Base-by-base conservation (phyloP, 2,113 vertebrate genomes). In the Menidia beryllina region DNA sequence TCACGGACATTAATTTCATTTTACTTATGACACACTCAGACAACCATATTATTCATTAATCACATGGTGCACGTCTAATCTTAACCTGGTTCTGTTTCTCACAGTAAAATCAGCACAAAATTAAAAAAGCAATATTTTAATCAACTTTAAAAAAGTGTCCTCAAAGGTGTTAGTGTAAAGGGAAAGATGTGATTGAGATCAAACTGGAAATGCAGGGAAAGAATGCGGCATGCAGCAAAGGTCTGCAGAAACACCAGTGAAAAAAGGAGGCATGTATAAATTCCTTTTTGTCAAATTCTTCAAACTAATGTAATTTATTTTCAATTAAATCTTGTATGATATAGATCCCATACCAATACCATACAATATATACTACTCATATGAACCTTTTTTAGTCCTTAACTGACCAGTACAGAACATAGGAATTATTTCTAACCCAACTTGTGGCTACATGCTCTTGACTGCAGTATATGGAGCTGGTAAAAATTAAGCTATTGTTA, bases 191-290 rank as follows among this genome's bases (percentile, higher is more conserved):
- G 19, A 5, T 38, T 20, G 26, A 38, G 21, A 38, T 10, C 11
- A 48, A 26, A 21, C 19, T 30, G n/a, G 12, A 30, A 25, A 61
- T 47, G 43, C 17, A 13, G 4, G 19, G 11, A 43, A 26, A 21
- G 20, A 48, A 12, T 21, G 17, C 5, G 43, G 30, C 12, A 58
- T 20, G 45, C 7, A 58, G 11, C 54, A 38, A 26, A 49, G 30
- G 9, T 19, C 38, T 51, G 30, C 23, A 63, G 30, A 62, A 30
- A 34, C 30, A 34, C 30, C 30, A 34, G 7, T 8, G 8, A 63
- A 49, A 63, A 49, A 48, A 48, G 38, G 11, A 51, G 34, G 25
- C 25, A 9, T 39, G 34, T 52, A 7, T n/a, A 52, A 64, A 64
- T 26, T 52, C 17, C 23, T 41, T 26, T 52, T n/a, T n/a, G n/a